These are phyloP conservation scores for Otus scops DNA, from an alignment of 2,797 vertebrate genomes.

Conservation along the genomic window DNA sequence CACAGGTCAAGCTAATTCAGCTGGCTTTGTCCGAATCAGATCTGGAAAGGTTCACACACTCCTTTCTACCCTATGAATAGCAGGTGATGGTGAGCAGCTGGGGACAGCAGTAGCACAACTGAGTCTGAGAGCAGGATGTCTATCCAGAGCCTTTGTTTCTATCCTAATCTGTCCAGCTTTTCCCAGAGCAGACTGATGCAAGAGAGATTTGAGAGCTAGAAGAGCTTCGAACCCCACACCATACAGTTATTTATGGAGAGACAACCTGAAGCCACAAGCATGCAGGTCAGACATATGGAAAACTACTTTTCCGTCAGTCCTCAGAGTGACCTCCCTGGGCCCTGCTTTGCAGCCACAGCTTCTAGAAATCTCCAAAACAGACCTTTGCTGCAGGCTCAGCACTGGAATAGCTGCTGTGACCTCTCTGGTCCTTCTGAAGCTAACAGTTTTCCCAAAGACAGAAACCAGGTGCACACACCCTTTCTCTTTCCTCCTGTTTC, in stretches of 20 bases:
- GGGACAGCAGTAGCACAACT: background rate
- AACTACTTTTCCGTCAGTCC: background rate
- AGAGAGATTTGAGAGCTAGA: background rate
- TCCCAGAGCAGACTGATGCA: background rate
- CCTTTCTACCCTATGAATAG: background rate
- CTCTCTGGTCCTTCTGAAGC: background rate
- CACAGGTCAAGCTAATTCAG: background rate
- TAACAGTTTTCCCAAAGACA: background rate
- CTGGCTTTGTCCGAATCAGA: background rate
- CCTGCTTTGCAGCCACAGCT: background rate
- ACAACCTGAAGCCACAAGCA: background rate
- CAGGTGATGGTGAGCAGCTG: background rate
- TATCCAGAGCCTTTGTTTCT: background rate
- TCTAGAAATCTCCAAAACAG: background rate
- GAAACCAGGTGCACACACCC: background rate
- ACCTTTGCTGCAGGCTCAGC: background rate
- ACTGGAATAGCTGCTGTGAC: background rate
- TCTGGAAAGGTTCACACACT: background rate
- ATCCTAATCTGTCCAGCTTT: background rate
- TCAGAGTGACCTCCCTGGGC: accelerated
- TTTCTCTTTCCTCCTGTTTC: background rate
- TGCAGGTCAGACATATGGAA: background rate
- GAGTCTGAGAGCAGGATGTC: background rate
- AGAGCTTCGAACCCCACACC: background rate
- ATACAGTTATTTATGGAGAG: background rate